These are phyloP conservation scores for Heliocidaris erythrogramma DNA, from an alignment of 35 echinoderm and acorn worm species.

Conservation along the genomic window DNA sequence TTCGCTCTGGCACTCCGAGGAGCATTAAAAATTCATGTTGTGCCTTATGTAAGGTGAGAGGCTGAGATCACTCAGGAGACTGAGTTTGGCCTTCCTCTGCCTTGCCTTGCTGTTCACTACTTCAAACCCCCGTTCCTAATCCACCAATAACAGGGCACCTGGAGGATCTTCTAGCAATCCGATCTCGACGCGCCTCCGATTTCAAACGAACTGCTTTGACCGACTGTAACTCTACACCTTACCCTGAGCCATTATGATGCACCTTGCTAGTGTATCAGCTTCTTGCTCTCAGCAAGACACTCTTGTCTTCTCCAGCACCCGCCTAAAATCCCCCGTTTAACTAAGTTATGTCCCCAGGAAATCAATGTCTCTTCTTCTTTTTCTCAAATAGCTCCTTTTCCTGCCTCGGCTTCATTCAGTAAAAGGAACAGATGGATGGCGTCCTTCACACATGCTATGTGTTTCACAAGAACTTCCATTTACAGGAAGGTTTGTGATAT, in stretches of 20 bases:
- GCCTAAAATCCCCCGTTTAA: conserved; percentile 40
- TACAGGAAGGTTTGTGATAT: neutral
- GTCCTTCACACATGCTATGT: neutral
- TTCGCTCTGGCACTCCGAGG: neutral
- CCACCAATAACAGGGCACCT: conserved; percentile 43
- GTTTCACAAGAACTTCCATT: neutral
- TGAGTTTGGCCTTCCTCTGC: conserved; percentile 8
- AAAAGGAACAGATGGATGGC: neutral
- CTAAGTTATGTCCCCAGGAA: conserved; percentile 17
- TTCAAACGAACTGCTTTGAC: conserved; percentile 39
- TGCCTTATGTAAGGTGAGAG: conserved; percentile 39
- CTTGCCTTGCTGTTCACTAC: neutral
- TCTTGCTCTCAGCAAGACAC: conserved; percentile 15
- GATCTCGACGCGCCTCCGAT: conserved; percentile 21
- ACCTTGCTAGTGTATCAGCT: conserved; percentile 23
- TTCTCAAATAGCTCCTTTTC: conserved; percentile 9
- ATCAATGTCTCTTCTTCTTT: conserved; percentile 12
- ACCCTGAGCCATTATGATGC: conserved; percentile 31
- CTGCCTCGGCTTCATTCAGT: neutral
- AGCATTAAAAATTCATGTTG: conserved; percentile 41
- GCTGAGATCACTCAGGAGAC: neutral
- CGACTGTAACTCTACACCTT: conserved; percentile 26
- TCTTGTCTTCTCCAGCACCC: neutral
- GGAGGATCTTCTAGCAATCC: conserved; percentile 9
- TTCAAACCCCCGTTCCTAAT: conserved; percentile 20